Base-by-base conservation (phyloP, 2,113 vertebrate genomes). In the Oceanites oceanicus region DNA sequence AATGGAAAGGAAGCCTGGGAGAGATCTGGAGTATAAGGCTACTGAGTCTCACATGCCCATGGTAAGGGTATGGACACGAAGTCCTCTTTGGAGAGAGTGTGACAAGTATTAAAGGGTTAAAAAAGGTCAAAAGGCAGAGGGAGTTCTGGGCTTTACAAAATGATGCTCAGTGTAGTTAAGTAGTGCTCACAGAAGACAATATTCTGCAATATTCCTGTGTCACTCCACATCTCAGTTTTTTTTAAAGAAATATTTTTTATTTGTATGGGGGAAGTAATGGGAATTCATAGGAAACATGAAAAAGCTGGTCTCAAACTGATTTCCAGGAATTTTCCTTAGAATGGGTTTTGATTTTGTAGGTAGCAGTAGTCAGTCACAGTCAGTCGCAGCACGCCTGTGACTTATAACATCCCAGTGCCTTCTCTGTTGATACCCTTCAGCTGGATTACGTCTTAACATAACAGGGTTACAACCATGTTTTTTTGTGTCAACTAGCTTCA, bases 171-270 rank as follows among this genome's bases (percentile, higher is more conserved):
- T 16, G 15, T n/a, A 52, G 17, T 72, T 56, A 38, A 45, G 15
- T 30, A 34, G 5, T 52, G 25, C 32, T 15, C 19, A 53, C 7
- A 27, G 58, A 81, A 50, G 20, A 29, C 5, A 36, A 14, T 12
- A 21, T 50, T 88, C 23, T 52, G 22, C 27, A 47, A 12, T 58
- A 14, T 84, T 79, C 13, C 26, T 52, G 19, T 47, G 20, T 74
- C 75, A 42, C 14, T 45, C 13, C 1, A 1, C 23, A 23, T 75
- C 30, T 82, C 0, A 0, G 5, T 4, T 49, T 38, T 40, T 55
- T 76, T 63, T 8, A 13, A 89, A 47, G 10, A 71, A 67, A 9
- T 58, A 15, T 23, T 40, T 84, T 70, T 21, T 38, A 22, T 67
- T 79, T 71, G 11, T 40, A 9, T 44, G n/a, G 10, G 19, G 11